Evolutionary conservation across 2,797 vertebrate species (phyloP).

Genomic region (Micropoecilia bifurca): DNA sequence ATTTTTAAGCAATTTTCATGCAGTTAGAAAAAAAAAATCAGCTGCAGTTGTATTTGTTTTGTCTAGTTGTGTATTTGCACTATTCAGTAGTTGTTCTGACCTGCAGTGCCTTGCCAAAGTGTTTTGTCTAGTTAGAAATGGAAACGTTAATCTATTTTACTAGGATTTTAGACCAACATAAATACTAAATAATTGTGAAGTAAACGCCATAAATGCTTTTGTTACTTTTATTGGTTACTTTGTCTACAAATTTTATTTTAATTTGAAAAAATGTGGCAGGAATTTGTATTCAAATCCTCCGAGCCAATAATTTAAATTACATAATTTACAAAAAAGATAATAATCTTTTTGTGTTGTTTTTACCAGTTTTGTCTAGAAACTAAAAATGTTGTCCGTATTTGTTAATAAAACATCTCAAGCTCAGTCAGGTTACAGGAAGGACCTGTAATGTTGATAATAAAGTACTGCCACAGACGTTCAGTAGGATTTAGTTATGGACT

Average conservation of each 20-base stretch:
- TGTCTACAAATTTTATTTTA: background rate
- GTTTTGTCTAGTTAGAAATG: background rate
- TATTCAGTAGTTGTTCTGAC: background rate
- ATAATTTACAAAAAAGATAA: background rate
- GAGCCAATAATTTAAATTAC: background rate
- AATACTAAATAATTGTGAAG: background rate
- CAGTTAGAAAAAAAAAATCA: background rate
- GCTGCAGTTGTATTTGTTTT: background rate
- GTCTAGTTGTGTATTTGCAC: background rate
- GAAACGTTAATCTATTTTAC: background rate
- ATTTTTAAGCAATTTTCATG: slow-evolving; percentile 5
- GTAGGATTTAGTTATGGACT: background rate
- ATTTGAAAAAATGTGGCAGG: background rate
- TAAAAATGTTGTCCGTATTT: background rate
- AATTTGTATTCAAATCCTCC: background rate
- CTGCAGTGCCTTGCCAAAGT: background rate
- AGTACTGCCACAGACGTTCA: background rate
- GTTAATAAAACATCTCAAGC: background rate
- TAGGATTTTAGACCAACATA: background rate
- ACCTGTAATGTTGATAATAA: background rate
- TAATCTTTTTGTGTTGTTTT: background rate
- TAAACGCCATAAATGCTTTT: background rate
- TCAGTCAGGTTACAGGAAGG: background rate
- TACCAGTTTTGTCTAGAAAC: background rate
- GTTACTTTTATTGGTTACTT: background rate